Evolutionary conservation across 2,797 vertebrate genomes (phyloP).

Genomic region (Anguilla pacifica): DNA sequence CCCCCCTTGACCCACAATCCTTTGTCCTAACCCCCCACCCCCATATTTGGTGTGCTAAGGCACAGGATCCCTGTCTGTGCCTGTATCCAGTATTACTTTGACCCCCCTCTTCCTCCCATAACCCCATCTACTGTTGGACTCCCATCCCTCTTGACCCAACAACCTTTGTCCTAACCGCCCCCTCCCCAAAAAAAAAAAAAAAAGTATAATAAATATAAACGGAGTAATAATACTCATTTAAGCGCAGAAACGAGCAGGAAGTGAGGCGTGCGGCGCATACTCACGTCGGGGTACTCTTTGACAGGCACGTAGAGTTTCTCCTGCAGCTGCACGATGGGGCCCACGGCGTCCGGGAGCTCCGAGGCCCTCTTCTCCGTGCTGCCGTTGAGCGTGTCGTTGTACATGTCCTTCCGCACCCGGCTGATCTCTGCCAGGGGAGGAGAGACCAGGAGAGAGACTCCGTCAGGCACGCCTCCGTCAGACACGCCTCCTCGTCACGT

Average conservation of each 20-base stretch:
- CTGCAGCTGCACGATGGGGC: slow-evolving; percentile 95
- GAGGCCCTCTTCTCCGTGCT: slow-evolving; percentile 92
- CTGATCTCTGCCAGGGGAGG: slow-evolving; percentile 91
- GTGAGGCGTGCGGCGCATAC: slow-evolving; percentile 56
- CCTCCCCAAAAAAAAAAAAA: not conserved
- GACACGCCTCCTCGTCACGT: not conserved
- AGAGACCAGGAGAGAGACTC: slow-evolving; percentile 33
- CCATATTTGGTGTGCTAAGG: slow-evolving; percentile 33
- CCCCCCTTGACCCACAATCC: not conserved
- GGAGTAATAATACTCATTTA: not conserved
- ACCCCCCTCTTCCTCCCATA: not conserved
- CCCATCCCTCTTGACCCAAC: not conserved
- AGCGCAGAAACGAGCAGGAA: not conserved
- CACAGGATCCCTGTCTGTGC: slow-evolving; percentile 16
- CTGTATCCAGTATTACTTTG: not conserved
- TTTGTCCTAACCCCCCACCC: not conserved
- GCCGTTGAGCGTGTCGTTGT: slow-evolving; percentile 97
- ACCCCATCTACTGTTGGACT: not conserved
- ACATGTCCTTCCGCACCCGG: slow-evolving; percentile 99
- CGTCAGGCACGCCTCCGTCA: slow-evolving; percentile 2
- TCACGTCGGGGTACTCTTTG: slow-evolving; percentile 98
- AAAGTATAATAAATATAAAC: not conserved
- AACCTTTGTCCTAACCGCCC: not conserved
- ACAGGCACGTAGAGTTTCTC: slow-evolving; percentile 99
- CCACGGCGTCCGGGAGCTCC: slow-evolving; percentile 92